Evolutionary conservation across 2,797 vertebrate genomes (phyloP), one percentile per base, ranked within the genome.

Genomic region (Danionella dracula): DNA sequence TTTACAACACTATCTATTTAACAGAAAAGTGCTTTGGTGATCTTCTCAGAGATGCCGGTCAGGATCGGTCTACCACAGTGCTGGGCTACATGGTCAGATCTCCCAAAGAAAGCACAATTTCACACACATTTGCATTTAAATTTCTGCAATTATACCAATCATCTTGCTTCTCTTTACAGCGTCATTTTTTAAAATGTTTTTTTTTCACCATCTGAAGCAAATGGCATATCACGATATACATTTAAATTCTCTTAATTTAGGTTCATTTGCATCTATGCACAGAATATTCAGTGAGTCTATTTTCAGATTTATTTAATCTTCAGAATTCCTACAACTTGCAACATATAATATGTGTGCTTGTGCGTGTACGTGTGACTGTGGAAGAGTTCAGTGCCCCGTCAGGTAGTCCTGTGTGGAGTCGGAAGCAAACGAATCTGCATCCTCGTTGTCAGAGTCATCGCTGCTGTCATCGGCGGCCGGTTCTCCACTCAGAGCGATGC

Each of bases 381-480:
- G 23, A 53, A 50, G 51, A 29, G 48, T 66, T 94, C 85, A 99
- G 79, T 98, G 97, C 61, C 96, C 95, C 0, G 94, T 98, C 70
- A 98, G 78, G 77, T 98, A 99, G 82, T 99, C 97, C 80, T 99
- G 97, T 0, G 97, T 99, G 15, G 97, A 99, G 80, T 98, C 97
- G 0, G 97, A 99, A 20, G 96, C 97, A 60, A 99, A 98, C 1
- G 97, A 99, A 78, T 99, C 97, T 0, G 92, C 95, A 12, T 99
- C 97, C 76, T 99, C 97, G 1, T 98, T 98, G 71, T 99, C 96
- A 0, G 96, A 97, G 86, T 95, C 94, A 0, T 96, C 96, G 1
- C 94, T 98, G 76, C 95, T 98, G 89, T 97, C 96, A 10, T 94
- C 96, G 0, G 94, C 95, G 0, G 95, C 93, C 0, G 94, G 93